These are phyloP conservation scores for Sarcophaga variegata DNA, from an alignment of 2,888 invertebrate genomes.

Conservation along the genomic window DNA sequence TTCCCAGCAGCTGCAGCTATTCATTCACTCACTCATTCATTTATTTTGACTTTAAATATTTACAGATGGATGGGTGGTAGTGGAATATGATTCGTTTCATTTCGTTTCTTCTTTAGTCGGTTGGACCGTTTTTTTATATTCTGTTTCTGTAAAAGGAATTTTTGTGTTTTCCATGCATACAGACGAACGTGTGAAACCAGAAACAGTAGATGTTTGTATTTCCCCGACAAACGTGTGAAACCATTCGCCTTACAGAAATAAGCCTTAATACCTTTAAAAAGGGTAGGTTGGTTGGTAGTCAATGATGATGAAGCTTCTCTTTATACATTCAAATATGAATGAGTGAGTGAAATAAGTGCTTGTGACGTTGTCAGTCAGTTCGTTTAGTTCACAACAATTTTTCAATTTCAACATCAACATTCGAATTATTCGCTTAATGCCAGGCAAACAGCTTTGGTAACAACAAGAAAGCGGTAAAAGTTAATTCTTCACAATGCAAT, in stretches of 20 bases:
- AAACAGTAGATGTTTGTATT: too few relatives aligned
- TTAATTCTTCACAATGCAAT: slow-evolving; percentile 67
- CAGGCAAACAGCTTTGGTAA: slow-evolving; percentile 71
- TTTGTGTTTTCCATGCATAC: too few relatives aligned
- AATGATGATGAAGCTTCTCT: not conserved
- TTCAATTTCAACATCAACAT: slow-evolving; percentile 70
- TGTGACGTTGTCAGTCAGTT: not conserved
- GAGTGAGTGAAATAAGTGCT: slow-evolving; percentile 2
- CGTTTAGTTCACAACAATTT: not conserved
- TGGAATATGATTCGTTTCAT: too few relatives aligned
- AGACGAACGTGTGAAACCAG: too few relatives aligned
- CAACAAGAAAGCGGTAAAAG: slow-evolving; percentile 54
- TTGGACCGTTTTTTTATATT: too few relatives aligned
- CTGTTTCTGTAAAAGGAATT: too few relatives aligned
- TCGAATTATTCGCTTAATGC: slow-evolving; percentile 74
- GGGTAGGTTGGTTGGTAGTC: too few relatives aligned
- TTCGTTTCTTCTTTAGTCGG: too few relatives aligned
- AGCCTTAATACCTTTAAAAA: too few relatives aligned
- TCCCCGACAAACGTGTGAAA: too few relatives aligned
- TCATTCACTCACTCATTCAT: slow-evolving; percentile 21
- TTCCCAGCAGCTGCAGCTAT: slow-evolving; percentile 50
- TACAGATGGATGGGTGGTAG: not conserved
- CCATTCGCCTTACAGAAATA: too few relatives aligned
- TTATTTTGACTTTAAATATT: slow-evolving; percentile 9
- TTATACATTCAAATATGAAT: not conserved